These are phyloP conservation scores for Drosophila atroscutellata DNA, from an alignment of 2,888 invertebrate genomes.

Conservation along the genomic window DNA sequence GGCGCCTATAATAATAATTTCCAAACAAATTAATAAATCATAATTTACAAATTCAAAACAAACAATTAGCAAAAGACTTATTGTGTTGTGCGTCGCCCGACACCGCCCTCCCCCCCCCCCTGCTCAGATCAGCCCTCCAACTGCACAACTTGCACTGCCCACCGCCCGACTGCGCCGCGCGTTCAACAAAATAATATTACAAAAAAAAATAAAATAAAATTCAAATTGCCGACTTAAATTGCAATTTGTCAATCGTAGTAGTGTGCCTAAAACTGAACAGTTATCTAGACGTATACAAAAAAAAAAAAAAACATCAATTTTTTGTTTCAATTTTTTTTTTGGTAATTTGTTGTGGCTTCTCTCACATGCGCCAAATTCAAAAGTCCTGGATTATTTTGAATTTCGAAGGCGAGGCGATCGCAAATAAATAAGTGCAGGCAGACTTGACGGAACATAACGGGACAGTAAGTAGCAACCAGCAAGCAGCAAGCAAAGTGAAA, in stretches of 20 bases:
- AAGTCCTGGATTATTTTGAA: slow-evolving; percentile 84
- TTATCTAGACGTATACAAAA: neutral
- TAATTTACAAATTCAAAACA: slow-evolving; percentile 6
- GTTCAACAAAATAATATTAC: slow-evolving; percentile 17
- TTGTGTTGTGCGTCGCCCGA: slow-evolving; percentile 37
- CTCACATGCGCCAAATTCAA: slow-evolving; percentile 68
- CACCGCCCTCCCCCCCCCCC: slow-evolving; percentile 1
- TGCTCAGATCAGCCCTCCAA: slow-evolving; percentile 6
- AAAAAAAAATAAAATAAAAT: slow-evolving; percentile 11
- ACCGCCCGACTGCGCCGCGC: slow-evolving; percentile 34
- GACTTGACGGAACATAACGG: slow-evolving; percentile 46
- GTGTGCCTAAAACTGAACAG: slow-evolving; percentile 57
- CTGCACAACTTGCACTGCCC: slow-evolving; percentile 49
- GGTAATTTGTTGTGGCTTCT: slow-evolving; percentile 31
- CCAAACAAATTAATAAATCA: slow-evolving; percentile 6
- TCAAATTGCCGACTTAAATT: slow-evolving; percentile 25
- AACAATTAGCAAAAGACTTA: slow-evolving; percentile 43
- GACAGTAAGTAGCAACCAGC: slow-evolving; percentile 32
- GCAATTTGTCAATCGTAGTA: slow-evolving; percentile 45
- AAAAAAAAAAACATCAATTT: slow-evolving; percentile 8
- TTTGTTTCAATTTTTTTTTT: slow-evolving; percentile 32
- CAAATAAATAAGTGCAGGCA: slow-evolving; percentile 11
- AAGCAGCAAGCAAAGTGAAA: slow-evolving; percentile 62
- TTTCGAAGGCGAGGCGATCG: slow-evolving; percentile 36
- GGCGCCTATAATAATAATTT: slow-evolving; percentile 35